A percentile compares a stretch with the other conserved stretches of the same genome.
Conservation (phyloP, 1,140 invertebrate genomes). For the Diuraphis noxia region DNA sequence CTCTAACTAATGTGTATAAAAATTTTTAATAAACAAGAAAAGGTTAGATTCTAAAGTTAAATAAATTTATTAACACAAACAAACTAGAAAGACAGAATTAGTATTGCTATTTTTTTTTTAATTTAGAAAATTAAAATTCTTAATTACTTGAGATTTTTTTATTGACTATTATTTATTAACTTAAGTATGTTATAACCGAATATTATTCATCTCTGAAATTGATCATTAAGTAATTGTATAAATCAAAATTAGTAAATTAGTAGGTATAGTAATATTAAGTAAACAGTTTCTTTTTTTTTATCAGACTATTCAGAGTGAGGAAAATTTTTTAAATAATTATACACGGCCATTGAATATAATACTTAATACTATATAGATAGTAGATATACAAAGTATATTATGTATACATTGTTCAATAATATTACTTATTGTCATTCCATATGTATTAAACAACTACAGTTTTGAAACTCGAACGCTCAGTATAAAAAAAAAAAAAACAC, state of each 20-base stretch:
- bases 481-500: neutral
- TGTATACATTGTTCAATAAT: neutral
- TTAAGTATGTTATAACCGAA: neutral
- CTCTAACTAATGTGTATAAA: neutral
- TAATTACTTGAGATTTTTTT: neutral
- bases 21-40: neutral
- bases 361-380: neutral
- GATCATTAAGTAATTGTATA: neutral
- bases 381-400: neutral
- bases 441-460: neutral
- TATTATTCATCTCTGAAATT: neutral
- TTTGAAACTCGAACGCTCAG: neutral
- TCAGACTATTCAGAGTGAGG: neutral
- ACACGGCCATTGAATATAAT: neutral
- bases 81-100: neutral
- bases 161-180: neutral
- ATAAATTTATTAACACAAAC: neutral
- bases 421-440: neutral
- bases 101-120: neutral
- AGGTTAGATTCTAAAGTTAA: neutral
- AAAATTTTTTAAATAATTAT: neutral
- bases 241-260: neutral
- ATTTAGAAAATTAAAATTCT: neutral
- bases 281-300: neutral
- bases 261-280: neutral